Base-by-base conservation (phyloP, 1,140 invertebrate genomes). In the Muscidifurax raptorellus region DNA sequence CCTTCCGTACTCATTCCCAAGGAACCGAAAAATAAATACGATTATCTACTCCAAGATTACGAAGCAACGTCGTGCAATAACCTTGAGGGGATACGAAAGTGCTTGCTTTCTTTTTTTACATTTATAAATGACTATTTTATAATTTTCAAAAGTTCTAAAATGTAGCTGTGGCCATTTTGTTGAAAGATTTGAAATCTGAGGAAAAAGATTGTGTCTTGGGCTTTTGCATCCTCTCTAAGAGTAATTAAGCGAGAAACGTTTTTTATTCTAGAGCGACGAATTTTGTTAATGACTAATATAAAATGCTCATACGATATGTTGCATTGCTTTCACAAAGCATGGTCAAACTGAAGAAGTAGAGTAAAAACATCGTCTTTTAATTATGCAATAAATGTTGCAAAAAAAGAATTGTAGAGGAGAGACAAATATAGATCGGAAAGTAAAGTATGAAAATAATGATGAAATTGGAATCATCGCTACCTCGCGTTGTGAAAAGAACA, bases 401-500 rank as follows among this genome's bases (percentile, higher is more conserved):
- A 72, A 10, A 64, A 59, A 59, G 18, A 59, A 59, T 9, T 2
- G 7, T 7, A 82, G 28, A 47, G 2, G 30, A 44, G 28, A 30
- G 28, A 83, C 7, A 67, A 83, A 59, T 36, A 13, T 2, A 28
- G 30, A 10, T 25, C 32, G 27, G 7, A 59, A 28, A 25, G 40
- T 5, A 59, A 32, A 59, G 64, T 27, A 67, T 10, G 32, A 66
- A 66, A n/a, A 66, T 28, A 59, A 32, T 28, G 10, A 40, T 36
- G 13, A 75, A 82, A 40, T 22, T 18, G 15, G n/a, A 67, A 83
- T 77, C 18, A 66, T 83, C 64, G 36, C 27, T 77, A 83, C 74
- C 74, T 83, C 72, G 59, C 74, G 72, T 82, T 76, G 27, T 44
- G 25, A 75, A 82, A 75, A 66, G 72, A 36, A n/a, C 22, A 36